Evolutionary conservation across 1,140 invertebrate species (phyloP).

Genomic region (Pomacea maculata): DNA sequence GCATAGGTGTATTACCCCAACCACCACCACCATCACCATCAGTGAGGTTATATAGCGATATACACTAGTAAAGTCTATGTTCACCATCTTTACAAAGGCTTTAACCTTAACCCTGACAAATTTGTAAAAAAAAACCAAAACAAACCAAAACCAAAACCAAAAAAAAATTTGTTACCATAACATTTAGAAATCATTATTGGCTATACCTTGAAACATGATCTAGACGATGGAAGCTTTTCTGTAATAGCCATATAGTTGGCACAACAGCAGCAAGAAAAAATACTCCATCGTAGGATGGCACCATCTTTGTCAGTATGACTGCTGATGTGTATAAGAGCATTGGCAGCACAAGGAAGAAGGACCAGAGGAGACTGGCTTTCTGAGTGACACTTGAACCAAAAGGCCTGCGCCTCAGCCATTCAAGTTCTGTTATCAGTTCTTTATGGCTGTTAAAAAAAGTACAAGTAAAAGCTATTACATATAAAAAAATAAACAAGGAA

Average conservation of each 20-base stretch:
- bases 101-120: too few species aligned
- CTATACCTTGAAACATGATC: conserved; percentile 49
- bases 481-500: background rate
- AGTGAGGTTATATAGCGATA: background rate
- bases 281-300: conserved; percentile 38
- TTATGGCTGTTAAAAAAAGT: conserved; percentile 40
- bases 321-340: conserved; percentile 28
- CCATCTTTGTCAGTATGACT: conserved; percentile 24
- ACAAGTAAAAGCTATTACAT: background rate
- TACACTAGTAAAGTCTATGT: background rate
- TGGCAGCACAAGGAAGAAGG: conserved; percentile 45
- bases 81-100: background rate
- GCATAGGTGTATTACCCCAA: background rate
- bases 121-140: too few species aligned
- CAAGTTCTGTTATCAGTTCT: conserved; percentile 36
- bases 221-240: conserved; percentile 42
- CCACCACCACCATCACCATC: too few species aligned
- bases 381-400: conserved; percentile 22
- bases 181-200: too few species aligned
- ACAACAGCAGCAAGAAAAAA: conserved; percentile 29
- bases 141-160: too few species aligned
- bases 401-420: conserved; percentile 19
- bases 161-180: too few species aligned
- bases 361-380: conserved; percentile 43
- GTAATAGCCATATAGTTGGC: background rate